Percentiles rank a stretch among this genome's conserved stretches.
These are phyloP conservation scores for Theristicus caerulescens DNA, from an alignment of 2,113 vertebrate species.

Conservation along the genomic window DNA sequence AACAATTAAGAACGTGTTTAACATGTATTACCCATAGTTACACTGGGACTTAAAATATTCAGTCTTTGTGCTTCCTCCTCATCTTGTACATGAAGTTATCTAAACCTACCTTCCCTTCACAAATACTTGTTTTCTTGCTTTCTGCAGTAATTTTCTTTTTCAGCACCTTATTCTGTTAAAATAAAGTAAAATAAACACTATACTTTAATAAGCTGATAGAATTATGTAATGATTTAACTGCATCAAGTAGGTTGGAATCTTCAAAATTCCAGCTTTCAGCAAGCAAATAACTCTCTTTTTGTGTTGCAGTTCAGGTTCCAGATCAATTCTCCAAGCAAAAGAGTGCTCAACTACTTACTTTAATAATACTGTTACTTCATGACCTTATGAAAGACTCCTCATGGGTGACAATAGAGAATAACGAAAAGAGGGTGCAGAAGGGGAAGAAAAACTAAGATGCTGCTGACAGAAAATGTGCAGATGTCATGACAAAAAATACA, in stretches of 20 bases:
- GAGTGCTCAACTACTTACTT: background rate
- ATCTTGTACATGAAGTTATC: background rate
- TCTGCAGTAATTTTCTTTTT: slow-evolving; percentile 83
- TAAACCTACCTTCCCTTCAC: slow-evolving; percentile 69
- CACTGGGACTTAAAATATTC: background rate
- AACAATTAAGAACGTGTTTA: background rate
- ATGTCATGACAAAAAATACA: background rate
- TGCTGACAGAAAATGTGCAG: background rate
- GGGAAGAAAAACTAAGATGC: background rate
- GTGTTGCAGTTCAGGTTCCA: background rate
- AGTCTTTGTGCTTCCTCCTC: background rate
- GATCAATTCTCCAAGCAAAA: background rate
- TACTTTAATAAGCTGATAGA: background rate
- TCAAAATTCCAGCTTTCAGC: background rate
- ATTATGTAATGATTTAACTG: background rate
- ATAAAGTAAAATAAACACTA: background rate
- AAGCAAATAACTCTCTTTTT: background rate
- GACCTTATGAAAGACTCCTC: background rate
- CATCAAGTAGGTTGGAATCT: background rate
- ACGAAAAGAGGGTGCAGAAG: background rate
- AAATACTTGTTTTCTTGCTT: slow-evolving; percentile 74
- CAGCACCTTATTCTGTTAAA: slow-evolving; percentile 83
- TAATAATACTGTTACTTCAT: background rate
- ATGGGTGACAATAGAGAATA: background rate
- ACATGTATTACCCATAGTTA: background rate